Conservation (phyloP, 2,113 vertebrate genomes). For the Rhinolophus sinicus region DNA sequence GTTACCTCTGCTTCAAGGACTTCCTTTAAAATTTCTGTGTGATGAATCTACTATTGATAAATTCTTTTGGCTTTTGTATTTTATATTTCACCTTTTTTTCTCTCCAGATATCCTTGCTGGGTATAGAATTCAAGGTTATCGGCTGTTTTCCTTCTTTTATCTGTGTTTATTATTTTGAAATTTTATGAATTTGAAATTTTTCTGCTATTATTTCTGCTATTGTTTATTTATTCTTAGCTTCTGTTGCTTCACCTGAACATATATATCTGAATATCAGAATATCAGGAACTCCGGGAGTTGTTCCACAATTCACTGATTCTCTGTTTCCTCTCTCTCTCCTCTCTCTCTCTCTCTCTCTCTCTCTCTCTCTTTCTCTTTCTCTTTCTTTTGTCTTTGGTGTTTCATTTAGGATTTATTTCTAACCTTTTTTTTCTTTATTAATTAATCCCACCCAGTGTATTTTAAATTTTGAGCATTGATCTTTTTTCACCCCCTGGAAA, state of each 20-base stretch:
- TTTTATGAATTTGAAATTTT: not conserved
- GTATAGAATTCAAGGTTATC: not conserved
- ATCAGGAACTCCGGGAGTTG: not conserved
- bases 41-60: not conserved
- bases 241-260: not conserved
- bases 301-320: not conserved
- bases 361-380: not conserved
- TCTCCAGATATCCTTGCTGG: not conserved
- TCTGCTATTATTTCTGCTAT: not conserved
- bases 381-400: not conserved
- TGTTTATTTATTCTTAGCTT: not conserved
- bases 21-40: not conserved
- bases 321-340: not conserved
- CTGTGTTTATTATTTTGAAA: not conserved
- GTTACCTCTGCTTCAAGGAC: not conserved
- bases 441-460: not conserved
- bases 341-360: no score
- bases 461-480: not conserved
- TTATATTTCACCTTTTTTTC: not conserved
- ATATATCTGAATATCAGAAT: not conserved
- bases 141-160: not conserved
- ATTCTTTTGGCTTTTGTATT: not conserved
- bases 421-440: not conserved
- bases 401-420: not conserved
- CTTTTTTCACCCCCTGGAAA: not conserved